These are phyloP conservation scores for Amphibalanus amphitrite DNA, from an alignment of 1,140 invertebrate genomes.

Conservation along the genomic window DNA sequence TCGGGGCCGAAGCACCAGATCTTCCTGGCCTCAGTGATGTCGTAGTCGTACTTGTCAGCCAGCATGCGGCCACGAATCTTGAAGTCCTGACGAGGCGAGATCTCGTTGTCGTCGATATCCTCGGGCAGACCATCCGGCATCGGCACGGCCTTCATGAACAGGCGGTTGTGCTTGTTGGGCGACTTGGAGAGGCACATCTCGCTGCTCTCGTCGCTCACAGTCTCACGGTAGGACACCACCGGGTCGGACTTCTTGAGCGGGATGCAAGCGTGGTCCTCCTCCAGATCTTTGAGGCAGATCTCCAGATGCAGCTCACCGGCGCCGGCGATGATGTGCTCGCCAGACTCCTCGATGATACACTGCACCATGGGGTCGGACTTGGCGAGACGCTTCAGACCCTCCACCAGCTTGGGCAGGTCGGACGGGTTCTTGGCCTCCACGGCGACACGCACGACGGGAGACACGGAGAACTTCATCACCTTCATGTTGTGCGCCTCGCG, in stretches of 20 bases:
- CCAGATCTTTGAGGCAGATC: slow-evolving; percentile 98
- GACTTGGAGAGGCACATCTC: slow-evolving; percentile 97
- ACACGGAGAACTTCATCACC: slow-evolving; percentile 98
- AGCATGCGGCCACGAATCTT: slow-evolving; percentile 87
- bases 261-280: slow-evolving; percentile 99
- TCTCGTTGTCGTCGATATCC: slow-evolving; percentile 90
- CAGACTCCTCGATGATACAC: slow-evolving; percentile 98
- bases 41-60: slow-evolving; percentile 89
- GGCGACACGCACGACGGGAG: slow-evolving; percentile 96
- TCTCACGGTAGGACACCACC: slow-evolving; percentile 98
- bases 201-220: slow-evolving; percentile 79
- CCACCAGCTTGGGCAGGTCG: slow-evolving; percentile 95
- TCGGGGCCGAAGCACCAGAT: slow-evolving; percentile 99
- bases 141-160: slow-evolving; percentile 91
- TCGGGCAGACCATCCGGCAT: slow-evolving; percentile 93
- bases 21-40: slow-evolving; percentile 94
- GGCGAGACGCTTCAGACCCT: slow-evolving; percentile 59
- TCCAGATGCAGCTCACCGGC: slow-evolving; percentile 99
- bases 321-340: slow-evolving; percentile 98
- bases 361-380: slow-evolving; percentile 99
- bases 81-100: slow-evolving; percentile 91
- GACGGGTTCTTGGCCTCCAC: slow-evolving; percentile 99
- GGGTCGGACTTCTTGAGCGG: slow-evolving; percentile 98
- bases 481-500: slow-evolving; percentile 99
- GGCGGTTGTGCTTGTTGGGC: slow-evolving; percentile 98